These are phyloP conservation scores for Gavia stellata DNA, from an alignment of 2,113 vertebrate species.

Conservation along the genomic window DNA sequence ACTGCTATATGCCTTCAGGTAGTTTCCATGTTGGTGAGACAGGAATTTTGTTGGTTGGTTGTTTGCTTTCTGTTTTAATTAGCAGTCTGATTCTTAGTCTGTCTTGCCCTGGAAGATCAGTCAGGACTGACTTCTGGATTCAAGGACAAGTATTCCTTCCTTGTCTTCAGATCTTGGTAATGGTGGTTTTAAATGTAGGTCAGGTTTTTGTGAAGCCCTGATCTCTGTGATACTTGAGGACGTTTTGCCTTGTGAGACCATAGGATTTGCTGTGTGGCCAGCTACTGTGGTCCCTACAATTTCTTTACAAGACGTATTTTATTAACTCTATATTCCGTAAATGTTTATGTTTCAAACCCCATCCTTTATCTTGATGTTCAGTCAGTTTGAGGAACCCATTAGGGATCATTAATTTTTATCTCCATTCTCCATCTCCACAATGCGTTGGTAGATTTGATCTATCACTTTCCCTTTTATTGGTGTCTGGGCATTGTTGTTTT, in stretches of 20 bases:
- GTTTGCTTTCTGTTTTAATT: not conserved
- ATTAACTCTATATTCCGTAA: not conserved
- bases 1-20: not conserved
- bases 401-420: not conserved
- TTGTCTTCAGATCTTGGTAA: not conserved
- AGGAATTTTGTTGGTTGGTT: not conserved
- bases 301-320: not conserved
- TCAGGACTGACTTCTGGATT: not conserved
- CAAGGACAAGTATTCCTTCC: not conserved
- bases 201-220: not conserved
- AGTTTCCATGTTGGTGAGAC: not conserved
- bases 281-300: not conserved
- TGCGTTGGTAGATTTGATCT: not conserved
- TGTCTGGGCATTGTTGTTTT: not conserved
- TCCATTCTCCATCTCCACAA: not conserved
- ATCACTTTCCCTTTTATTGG: not conserved
- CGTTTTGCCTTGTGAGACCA: not conserved
- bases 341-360: not conserved
- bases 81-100: not conserved
- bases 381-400: not conserved
- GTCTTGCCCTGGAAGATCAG: not conserved
- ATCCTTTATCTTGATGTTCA: not conserved
- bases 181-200: not conserved
- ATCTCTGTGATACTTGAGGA: not conserved
- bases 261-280: not conserved